Percentiles rank a stretch among this genome's conserved stretches.
Evolutionary conservation across 2,797 vertebrate genomes (phyloP).

Genomic region (Falco novaeseelandiae): DNA sequence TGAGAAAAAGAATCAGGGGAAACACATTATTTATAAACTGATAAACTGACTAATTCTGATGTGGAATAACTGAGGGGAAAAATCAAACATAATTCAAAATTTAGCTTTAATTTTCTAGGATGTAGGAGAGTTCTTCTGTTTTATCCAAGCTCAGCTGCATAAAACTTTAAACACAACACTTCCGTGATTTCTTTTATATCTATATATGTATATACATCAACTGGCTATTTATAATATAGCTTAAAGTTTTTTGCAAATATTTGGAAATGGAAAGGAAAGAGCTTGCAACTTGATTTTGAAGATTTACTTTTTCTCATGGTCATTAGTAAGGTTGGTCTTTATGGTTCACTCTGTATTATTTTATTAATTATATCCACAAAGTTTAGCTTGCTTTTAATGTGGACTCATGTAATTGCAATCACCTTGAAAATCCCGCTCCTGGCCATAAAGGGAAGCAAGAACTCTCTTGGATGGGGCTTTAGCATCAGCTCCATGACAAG

Average conservation of each 20-base stretch:
- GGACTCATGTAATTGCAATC: not conserved
- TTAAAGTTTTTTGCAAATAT: not conserved
- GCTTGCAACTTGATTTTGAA: not conserved
- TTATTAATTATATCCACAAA: not conserved
- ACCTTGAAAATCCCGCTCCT: not conserved
- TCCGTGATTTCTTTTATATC: not conserved
- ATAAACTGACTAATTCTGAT: not conserved
- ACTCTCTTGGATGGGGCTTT: not conserved
- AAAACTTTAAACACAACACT: not conserved
- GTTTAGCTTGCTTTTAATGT: not conserved
- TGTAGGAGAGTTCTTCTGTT: not conserved
- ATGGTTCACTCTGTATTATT: not conserved
- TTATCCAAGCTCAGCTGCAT: not conserved
- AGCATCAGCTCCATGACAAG: not conserved
- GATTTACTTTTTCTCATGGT: not conserved
- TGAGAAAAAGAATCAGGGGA: not conserved
- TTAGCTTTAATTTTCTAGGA: not conserved
- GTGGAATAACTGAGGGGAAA: not conserved
- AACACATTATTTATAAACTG: not conserved
- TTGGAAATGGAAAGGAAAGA: not conserved
- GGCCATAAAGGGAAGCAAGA: accelerated
- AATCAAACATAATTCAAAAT: not conserved
- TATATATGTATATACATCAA: not conserved
- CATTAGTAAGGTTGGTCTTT: not conserved
- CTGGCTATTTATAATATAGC: not conserved